Evolutionary conservation across 2,113 vertebrate genomes (phyloP).

Genomic region (Bagarius yarrelli): DNA sequence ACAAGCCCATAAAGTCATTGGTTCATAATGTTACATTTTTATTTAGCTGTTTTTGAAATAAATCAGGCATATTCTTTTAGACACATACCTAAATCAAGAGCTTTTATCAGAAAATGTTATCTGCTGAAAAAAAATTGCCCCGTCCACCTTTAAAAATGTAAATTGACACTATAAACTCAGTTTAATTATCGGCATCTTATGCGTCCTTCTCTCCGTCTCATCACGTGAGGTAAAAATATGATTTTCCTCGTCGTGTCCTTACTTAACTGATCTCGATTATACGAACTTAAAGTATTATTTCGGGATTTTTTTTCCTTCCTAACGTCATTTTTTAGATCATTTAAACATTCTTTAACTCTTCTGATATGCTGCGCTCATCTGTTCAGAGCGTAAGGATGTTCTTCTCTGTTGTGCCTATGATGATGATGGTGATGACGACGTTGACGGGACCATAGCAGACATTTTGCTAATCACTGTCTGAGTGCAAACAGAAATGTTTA

Average conservation of each 20-base stretch:
- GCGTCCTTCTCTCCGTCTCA: not conserved
- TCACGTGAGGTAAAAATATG: not conserved
- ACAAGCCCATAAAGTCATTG: constrained; percentile 5
- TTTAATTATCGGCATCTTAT: not conserved
- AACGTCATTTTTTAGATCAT: not conserved
- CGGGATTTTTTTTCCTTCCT: not conserved
- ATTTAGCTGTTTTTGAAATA: constrained; percentile 3
- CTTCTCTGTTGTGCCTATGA: not conserved
- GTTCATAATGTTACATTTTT: constrained; percentile 34
- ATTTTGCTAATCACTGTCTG: not conserved
- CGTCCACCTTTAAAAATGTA: not conserved
- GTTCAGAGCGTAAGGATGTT: not conserved
- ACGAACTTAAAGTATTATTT: not conserved
- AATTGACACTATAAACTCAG: not conserved
- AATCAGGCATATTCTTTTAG: constrained; percentile 7
- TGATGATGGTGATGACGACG: not conserved
- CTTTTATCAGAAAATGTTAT: not conserved
- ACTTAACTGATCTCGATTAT: not conserved
- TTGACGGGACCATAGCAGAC: not conserved
- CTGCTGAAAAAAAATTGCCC: not conserved
- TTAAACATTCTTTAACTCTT: not conserved
- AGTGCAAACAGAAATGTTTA: not conserved
- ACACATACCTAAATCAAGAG: not conserved
- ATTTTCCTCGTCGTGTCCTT: not conserved
- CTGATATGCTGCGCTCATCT: not conserved